phyloP scores from a whole-genome alignment of 1,140 invertebrate genomes.

The Helicoverpa armigera region DNA sequence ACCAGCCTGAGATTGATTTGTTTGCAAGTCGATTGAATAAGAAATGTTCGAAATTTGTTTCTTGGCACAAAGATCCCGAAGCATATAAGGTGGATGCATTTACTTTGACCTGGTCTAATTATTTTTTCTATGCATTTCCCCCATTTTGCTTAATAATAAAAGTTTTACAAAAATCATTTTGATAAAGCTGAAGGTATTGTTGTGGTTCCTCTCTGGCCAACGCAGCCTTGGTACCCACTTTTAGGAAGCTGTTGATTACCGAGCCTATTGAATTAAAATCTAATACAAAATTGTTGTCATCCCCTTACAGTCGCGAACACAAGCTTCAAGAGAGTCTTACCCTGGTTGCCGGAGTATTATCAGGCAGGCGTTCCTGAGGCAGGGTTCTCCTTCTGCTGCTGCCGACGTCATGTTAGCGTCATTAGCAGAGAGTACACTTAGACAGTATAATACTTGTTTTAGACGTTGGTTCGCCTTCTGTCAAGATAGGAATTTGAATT shows the following conservation, averaged over 20 bases:
- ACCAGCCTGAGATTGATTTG: conserved; percentile 50
- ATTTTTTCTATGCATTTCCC: conserved; percentile 51
- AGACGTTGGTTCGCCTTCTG: conserved; percentile 51
- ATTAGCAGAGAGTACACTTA: conserved; percentile 56
- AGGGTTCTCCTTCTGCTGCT: conserved; percentile 49
- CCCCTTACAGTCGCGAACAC: conserved; percentile 39
- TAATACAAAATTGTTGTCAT: conserved; percentile 7
- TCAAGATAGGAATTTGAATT: not conserved
- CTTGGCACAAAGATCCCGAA: conserved; percentile 56
- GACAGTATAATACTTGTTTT: conserved; percentile 62
- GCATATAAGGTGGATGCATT: conserved; percentile 39
- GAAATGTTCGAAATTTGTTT: conserved; percentile 52
- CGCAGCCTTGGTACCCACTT: conserved; percentile 49
- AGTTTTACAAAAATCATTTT: conserved; percentile 48
- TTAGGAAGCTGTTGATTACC: conserved; percentile 25
- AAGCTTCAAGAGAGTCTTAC: conserved; percentile 29
- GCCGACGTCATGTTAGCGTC: conserved; percentile 56
- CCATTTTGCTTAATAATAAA: conserved; percentile 61
- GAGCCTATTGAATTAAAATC: not conserved
- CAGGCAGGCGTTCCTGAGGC: conserved; percentile 49
- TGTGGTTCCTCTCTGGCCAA: conserved; percentile 45
- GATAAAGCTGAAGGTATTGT: conserved; percentile 48
- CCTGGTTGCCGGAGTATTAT: conserved; percentile 54
- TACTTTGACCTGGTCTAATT: conserved; percentile 28
- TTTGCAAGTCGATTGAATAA: conserved; percentile 56